A percentile compares a stretch with the other conserved stretches of the same genome.
phyloP scores from a whole-genome alignment of 2,797 vertebrate genomes.

The Agapornis canus region DNA sequence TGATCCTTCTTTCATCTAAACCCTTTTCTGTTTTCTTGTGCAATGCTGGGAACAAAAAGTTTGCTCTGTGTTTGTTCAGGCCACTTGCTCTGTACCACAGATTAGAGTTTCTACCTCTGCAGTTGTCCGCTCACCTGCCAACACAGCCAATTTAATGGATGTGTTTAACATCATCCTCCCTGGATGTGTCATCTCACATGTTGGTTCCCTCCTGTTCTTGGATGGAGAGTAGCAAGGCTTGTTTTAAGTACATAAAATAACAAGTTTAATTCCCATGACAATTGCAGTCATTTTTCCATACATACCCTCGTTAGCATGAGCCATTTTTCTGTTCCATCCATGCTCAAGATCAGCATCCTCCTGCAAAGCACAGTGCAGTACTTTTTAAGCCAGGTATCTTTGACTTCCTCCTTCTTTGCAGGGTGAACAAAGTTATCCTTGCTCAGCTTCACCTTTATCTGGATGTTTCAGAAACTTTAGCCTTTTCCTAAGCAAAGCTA shows the following conservation, averaged over 20 bases:
- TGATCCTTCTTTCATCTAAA: conserved; percentile 4
- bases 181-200: rapidly evolving
- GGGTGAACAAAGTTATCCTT: background rate
- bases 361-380: background rate
- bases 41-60: background rate
- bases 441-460: background rate
- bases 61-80: background rate
- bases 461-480: background rate
- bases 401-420: background rate
- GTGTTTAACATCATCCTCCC: background rate
- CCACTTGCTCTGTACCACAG: background rate
- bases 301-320: background rate
- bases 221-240: background rate
- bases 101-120: background rate
- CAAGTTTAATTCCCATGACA: background rate
- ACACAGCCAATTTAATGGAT: background rate
- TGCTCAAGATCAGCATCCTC: background rate
- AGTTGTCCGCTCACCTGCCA: background rate
- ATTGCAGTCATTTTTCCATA: background rate
- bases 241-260: background rate
- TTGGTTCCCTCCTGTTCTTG: background rate
- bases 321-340: background rate
- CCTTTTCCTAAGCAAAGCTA: rapidly evolving
- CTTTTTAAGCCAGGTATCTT: background rate
- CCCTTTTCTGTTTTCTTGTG: background rate